These are phyloP conservation scores for Enhydra lutris DNA, from an alignment of 2,113 vertebrate species.

Conservation along the genomic window DNA sequence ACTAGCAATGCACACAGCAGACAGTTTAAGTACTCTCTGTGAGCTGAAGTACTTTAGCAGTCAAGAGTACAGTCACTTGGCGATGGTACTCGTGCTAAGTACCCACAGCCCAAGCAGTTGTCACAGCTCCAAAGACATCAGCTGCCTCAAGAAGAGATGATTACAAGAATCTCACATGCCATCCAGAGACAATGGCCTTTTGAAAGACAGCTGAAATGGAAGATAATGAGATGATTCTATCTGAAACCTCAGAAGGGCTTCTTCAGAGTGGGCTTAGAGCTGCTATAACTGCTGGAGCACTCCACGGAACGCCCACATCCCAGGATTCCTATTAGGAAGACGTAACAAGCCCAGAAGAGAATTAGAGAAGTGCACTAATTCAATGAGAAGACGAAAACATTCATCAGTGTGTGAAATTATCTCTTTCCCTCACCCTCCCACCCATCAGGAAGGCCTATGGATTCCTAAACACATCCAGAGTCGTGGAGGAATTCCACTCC, in stretches of 20 bases:
- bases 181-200: neutral
- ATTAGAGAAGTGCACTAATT: neutral
- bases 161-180: neutral
- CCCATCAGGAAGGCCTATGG: too few species aligned
- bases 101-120: neutral
- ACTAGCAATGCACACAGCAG: neutral
- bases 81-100: neutral
- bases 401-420: rapidly evolving
- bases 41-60: neutral
- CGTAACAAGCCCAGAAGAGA: rapidly evolving
- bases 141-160: neutral
- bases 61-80: neutral
- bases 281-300: rapidly evolving
- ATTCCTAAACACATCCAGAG: neutral
- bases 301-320: neutral
- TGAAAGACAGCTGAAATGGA: neutral
- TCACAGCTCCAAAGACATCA: neutral
- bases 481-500: neutral
- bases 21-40: neutral
- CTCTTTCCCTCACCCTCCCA: neutral
- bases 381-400: rapidly evolving
- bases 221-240: neutral
- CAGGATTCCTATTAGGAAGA: neutral
- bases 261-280: neutral
- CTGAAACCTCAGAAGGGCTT: neutral